A percentile compares a stretch with the other conserved stretches of the same genome.
Evolutionary conservation across 1,140 invertebrate species (phyloP).

Genomic region (Sitodiplosis mosellana): DNA sequence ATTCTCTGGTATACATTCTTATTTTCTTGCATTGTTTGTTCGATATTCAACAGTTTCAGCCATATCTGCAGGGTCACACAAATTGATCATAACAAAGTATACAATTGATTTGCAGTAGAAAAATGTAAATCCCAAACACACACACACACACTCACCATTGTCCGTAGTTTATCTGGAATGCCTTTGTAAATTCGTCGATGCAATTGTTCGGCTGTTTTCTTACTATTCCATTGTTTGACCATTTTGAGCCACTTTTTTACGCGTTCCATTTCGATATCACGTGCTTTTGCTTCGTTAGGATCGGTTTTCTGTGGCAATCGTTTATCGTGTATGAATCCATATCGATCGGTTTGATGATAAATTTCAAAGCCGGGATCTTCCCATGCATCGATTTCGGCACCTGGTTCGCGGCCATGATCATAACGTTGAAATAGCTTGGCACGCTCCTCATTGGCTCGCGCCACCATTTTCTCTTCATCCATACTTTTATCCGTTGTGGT

Average conservation of each 20-base stretch:
- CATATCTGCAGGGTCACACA: slow-evolving; percentile 26
- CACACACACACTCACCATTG: slow-evolving; percentile 30
- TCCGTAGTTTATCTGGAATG: slow-evolving; percentile 75
- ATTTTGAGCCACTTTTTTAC: slow-evolving; percentile 93
- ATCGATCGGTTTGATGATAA: slow-evolving; percentile 84
- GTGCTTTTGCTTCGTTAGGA: slow-evolving; percentile 46
- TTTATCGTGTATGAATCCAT: slow-evolving; percentile 89
- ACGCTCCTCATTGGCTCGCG: slow-evolving; percentile 75
- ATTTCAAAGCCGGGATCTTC: slow-evolving; percentile 92
- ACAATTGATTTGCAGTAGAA: neutral
- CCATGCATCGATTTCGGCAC: slow-evolving; percentile 85
- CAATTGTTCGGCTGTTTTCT: slow-evolving; percentile 55
- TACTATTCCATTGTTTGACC: slow-evolving; percentile 51
- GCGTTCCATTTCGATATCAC: slow-evolving; percentile 63
- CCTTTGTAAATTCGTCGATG: slow-evolving; percentile 81
- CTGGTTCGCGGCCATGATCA: slow-evolving; percentile 75
- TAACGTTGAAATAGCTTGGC: slow-evolving; percentile 87
- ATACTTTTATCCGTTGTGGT: neutral
- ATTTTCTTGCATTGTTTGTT: slow-evolving; percentile 53
- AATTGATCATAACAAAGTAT: neutral
- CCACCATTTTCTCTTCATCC: slow-evolving; percentile 32
- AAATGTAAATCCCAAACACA: neutral
- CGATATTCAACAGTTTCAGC: slow-evolving; percentile 58
- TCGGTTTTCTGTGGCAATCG: slow-evolving; percentile 51
- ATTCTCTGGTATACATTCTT: slow-evolving; percentile 73